Conservation (phyloP, 2,888 invertebrate species). For the Callyntrura sp. region DNA sequence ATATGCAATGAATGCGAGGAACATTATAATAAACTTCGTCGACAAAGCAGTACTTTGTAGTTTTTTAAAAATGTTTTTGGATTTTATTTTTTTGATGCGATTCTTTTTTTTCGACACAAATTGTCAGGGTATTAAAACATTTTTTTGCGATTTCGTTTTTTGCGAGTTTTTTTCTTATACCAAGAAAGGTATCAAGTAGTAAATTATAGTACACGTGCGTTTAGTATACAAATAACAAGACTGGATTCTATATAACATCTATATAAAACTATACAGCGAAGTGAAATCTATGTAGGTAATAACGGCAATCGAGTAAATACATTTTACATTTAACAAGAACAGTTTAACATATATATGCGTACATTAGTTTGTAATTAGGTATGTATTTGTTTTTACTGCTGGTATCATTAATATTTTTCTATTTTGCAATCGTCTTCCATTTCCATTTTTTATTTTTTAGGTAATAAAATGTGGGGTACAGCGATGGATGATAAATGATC, state of each 20-base stretch:
- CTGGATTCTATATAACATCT: background rate
- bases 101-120: constrained; percentile 62
- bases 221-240: constrained; percentile 9
- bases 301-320: background rate
- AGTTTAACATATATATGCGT: background rate
- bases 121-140: constrained; percentile 79
- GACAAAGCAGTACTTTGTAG: constrained; percentile 16
- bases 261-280: constrained; percentile 39
- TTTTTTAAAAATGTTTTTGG: constrained; percentile 56
- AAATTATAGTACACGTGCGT: constrained; percentile 55
- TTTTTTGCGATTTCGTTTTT: constrained; percentile 78
- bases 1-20: background rate
- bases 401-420: background rate
- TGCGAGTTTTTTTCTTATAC: constrained; percentile 62
- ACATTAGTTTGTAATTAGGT: background rate
- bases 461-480: background rate
- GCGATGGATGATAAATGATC: background rate
- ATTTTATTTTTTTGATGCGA: constrained; percentile 51
- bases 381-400: background rate
- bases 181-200: constrained; percentile 73
- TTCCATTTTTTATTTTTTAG: background rate
- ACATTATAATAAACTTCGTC: background rate
- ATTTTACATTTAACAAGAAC: constrained; percentile 5
- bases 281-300: constrained; percentile 8
- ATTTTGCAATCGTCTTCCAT: background rate